Evolutionary conservation across 2,113 vertebrate species (phyloP), one percentile per base, ranked within the genome.

Genomic region (Barnardius zonarius): DNA sequence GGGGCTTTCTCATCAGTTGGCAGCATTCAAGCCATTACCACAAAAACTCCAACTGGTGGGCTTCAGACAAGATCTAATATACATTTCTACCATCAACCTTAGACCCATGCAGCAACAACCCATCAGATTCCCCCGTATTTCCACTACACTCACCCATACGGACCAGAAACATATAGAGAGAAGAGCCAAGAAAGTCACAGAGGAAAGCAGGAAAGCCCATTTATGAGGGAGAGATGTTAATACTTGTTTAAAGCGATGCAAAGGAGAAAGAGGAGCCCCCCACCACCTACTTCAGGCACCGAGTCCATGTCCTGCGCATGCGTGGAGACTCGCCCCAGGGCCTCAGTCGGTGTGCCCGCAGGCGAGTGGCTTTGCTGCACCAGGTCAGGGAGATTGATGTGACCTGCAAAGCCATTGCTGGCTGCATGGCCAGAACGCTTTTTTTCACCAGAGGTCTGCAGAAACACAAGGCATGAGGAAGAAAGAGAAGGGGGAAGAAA

Each of bases 311-410:
- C 99, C 96, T 99, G 99, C 11, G 98, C 95, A 96, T 98, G 98
- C 92, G 98, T 98, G 93, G 98, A 98, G 92, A 97, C 96, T 93
- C 98, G 98, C 92, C 98, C 95, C 97, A 98, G 96, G 86, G 98
- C 98, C 96, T 99, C 98, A 3, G 98, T 98, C 11, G 99, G 99
- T 27, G 99, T 99, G 95, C 98, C 98, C 25, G 98, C 98, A 6
- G 99, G 98, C 79, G 99, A 99, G 95, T 99, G 97, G 97, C 99
- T 99, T 98, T 99, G 99, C 97, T 99, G 99, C 96, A 99, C 98
- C 98, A 99, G 98, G 98, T 99, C 99, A 11, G 99, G 99, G 66
- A 99, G 99, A 96, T 99, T 99, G 98, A 98, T 97, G 98, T 99
- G 99, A 97, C 99, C 98, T 24, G 98, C 98, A 93, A 99, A 99